Evolutionary conservation across 1,140 invertebrate genomes (phyloP), one percentile per base, ranked within the genome.

Genomic region (Oedothorax gibbosus): DNA sequence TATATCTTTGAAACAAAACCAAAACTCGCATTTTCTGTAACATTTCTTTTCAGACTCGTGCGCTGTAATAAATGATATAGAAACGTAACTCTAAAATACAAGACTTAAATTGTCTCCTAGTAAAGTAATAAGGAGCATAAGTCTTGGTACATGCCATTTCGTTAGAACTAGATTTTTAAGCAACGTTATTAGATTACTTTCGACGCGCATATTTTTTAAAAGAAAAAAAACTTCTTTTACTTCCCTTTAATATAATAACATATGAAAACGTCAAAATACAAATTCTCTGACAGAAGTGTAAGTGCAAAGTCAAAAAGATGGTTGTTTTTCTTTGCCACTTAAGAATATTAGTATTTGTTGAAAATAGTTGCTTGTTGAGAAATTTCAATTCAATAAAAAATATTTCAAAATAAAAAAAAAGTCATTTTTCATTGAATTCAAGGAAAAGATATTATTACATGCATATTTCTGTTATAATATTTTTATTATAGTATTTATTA

Each of bases 181-280:
- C 64, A 21, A 9, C 10, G 21, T 66, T 21, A 66, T 66, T 66
- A 66, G 64, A 66, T 66, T 66, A 66, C 12, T 66, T 66, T 21
- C 20, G 18, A 49, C 20, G 49, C 20, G 20, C 18, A 9, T 12
- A 66, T 21, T 66, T 66, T 66, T 66, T 35, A 35, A 49, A 35
- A 12, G 64, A 66, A 66, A 66, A 21, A 21, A 66, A 35, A n/a
- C n/a, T 35, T 35, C 20, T 21, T 66, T 21, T 66, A 35, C 21
- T 66, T 51, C 53, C 69, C 14, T 51, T 53, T 54, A 71, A 71
- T 51, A 71, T 66, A 66, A 66, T 66, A 66, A 66, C 12, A n/a
- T n/a, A 53, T 12, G 14, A n/a, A 71, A 51, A 50, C 49, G 10
- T 62, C 60, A 15, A 62, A 62, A 18, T 62, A 18, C 60, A 15